A percentile compares a stretch with the other conserved stretches of the same genome.
Conservation (phyloP, 2,888 invertebrate species). For the Cephus sareptanus region DNA sequence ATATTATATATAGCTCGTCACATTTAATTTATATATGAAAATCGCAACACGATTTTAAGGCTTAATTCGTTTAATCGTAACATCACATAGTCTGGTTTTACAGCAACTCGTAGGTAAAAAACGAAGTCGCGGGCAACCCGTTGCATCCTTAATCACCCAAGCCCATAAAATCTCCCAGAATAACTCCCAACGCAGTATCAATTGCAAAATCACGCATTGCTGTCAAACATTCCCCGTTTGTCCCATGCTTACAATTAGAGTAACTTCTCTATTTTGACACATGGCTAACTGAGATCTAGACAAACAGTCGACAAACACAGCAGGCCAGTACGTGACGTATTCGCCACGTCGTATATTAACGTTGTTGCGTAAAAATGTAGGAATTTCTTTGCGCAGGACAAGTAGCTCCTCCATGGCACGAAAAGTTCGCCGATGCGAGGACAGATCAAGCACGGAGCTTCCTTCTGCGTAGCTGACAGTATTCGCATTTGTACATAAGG, state of each 20-base stretch:
- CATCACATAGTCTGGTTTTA: not conserved
- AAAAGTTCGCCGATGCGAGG: conserved; percentile 48
- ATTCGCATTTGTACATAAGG: conserved; percentile 34
- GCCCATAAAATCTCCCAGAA: not conserved
- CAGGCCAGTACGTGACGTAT: conserved; percentile 26
- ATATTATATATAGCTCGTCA: not conserved
- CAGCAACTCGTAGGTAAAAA: not conserved
- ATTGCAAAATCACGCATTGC: not conserved
- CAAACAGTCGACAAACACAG: not conserved
- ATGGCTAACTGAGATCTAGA: not conserved
- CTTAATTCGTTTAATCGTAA: not conserved
- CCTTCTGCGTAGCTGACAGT: conserved; percentile 37
- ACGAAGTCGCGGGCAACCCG: not conserved
- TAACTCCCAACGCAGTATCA: not conserved
- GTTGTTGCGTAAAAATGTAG: conserved; percentile 48
- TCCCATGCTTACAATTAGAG: not conserved
- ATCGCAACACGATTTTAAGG: not conserved
- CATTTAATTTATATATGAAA: not conserved
- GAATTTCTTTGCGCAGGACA: conserved; percentile 60
- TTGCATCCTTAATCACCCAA: not conserved
- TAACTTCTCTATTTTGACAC: not conserved
- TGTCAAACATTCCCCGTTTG: not conserved
- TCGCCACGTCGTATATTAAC: not conserved
- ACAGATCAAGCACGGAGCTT: conserved; percentile 42
- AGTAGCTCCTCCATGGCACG: conserved; percentile 46